Percentiles rank a stretch among this genome's conserved stretches.
Evolutionary conservation across 2,797 vertebrate genomes (phyloP).

Genomic region (Oryzias sinensis): DNA sequence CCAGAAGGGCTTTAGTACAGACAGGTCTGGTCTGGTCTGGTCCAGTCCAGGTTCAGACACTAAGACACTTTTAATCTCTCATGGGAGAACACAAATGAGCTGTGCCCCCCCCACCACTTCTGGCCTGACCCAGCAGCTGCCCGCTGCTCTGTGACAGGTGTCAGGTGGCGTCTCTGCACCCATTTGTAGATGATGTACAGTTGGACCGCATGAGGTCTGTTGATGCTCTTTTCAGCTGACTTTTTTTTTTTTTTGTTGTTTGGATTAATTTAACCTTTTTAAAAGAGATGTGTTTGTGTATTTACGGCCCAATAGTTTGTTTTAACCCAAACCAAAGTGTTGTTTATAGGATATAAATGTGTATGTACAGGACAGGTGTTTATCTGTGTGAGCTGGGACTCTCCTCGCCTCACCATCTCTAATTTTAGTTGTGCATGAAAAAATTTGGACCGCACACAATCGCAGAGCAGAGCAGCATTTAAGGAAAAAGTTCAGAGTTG

Average conservation of each 20-base stretch:
- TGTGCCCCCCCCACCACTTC: slow-evolving; percentile 19
- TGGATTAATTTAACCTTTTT: slow-evolving; percentile 81
- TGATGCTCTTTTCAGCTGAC: slow-evolving; percentile 38
- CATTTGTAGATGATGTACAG: slow-evolving; percentile 80
- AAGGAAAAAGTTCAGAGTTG: too few species aligned
- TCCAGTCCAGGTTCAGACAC: background rate
- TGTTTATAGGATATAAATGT: slow-evolving; percentile 63
- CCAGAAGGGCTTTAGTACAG: too few species aligned
- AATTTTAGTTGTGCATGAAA: slow-evolving; percentile 64
- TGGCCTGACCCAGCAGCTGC: slow-evolving; percentile 12
- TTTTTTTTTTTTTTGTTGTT: slow-evolving; percentile 24
- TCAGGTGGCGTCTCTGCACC: slow-evolving; percentile 1
- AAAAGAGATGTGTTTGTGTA: slow-evolving; percentile 74
- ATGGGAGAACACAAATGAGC: background rate
- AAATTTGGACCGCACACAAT: slow-evolving; percentile 20
- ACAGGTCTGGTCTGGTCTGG: background rate
- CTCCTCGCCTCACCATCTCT: slow-evolving; percentile 24
- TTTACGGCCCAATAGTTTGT: slow-evolving; percentile 66
- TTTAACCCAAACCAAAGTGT: slow-evolving; percentile 83
- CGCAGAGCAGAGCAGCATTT: background rate
- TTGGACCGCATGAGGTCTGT: slow-evolving; percentile 52
- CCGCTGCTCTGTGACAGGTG: slow-evolving; percentile 17
- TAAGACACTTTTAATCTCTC: background rate
- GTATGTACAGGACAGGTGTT: slow-evolving; percentile 65
- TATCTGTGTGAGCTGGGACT: slow-evolving; percentile 67